Evolutionary conservation across 2,888 invertebrate species (phyloP), one percentile per base, ranked within the genome.

Genomic region (Furcula furcula): DNA sequence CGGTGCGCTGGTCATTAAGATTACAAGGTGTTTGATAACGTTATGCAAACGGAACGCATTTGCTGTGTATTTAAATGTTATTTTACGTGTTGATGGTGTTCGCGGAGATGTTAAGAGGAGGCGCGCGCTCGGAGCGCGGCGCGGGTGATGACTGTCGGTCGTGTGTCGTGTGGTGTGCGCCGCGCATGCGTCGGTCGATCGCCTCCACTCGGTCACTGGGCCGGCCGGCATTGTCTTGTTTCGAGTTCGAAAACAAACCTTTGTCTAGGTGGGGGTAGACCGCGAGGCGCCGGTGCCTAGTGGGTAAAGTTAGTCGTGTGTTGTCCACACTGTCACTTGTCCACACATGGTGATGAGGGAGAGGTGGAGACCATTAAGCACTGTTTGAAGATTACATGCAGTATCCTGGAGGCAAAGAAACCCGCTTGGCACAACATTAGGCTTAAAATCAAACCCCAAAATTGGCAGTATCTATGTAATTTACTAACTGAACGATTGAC

Each of bases 141-240:
- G 61, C 40, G 68, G 65, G 61, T 29, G 41, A 16, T 41, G 20
- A 37, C 36, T 40, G 37, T 79, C 77, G 74, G 66, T 64, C 66
- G 65, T 44, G 49, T 45, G 51, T 57, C 64, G 73, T 80, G 79
- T 80, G 76, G 43, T 56, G 58, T 47, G 38, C 29, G 44, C 44
- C 63, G 66, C 85, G 87, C 87, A 67, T 79, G 85, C 87, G 85
- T 63, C 76, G 83, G 86, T 87, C 87, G 87, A 87, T 87, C 65
- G 60, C 53, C 55, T 65, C 64, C 76, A 86, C 72, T 87, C 86
- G 86, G 87, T 86, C 87, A 87, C 66, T 87, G 82, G 87, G 87
- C 75, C 83, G 81, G 48, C 56, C 83, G 81, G 48, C 56, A 69
- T 58, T 57, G 58, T 66, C 64, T 66, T 54, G 73, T 61, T 56